A percentile compares a stretch with the other conserved stretches of the same genome.
These are phyloP conservation scores for Caenorhabditis sulstoni DNA, from an alignment of 2,888 invertebrate genomes.

Conservation along the genomic window DNA sequence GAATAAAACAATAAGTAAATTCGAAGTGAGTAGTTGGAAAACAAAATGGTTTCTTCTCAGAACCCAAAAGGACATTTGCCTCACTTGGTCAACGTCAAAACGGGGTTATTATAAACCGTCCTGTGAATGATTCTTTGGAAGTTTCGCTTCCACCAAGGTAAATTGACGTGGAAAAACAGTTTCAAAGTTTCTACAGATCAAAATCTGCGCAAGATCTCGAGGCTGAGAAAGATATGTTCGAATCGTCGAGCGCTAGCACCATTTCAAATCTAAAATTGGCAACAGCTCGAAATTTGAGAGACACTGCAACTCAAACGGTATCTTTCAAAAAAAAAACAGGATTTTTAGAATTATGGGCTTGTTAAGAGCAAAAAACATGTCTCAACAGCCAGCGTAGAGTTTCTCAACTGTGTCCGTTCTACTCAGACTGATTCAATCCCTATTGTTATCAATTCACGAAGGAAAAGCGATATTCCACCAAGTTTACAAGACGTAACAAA, in stretches of 20 bases:
- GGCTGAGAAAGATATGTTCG: conserved; percentile 11
- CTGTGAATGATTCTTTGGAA: conserved; percentile 47
- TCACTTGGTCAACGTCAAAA: conserved; percentile 63
- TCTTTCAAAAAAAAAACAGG: neutral
- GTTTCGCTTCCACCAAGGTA: conserved; percentile 62
- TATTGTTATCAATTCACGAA: conserved; percentile 50
- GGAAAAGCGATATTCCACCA: conserved; percentile 55
- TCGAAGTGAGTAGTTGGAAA: neutral
- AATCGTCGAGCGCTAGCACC: neutral
- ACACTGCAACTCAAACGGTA: conserved; percentile 66
- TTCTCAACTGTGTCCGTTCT: conserved; percentile 54
- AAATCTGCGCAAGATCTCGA: conserved; percentile 64
- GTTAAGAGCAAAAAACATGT: conserved; percentile 51
- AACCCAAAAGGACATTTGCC: conserved; percentile 63
- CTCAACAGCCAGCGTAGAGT: conserved; percentile 66
- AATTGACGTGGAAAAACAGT: too few species aligned
- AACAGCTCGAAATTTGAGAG: conserved; percentile 25
- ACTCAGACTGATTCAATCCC: conserved; percentile 63
- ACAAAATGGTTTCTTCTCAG: conserved; percentile 2
- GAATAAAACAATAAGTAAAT: conserved; percentile 1
- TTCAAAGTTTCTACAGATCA: conserved; percentile 56
- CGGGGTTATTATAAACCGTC: conserved; percentile 63
- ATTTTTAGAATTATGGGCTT: neutral
- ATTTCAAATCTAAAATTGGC: conserved; percentile 1
- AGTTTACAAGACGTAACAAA: conserved; percentile 48